Base-by-base conservation (phyloP, 2,113 vertebrate genomes). In the Festucalex cinctus region DNA sequence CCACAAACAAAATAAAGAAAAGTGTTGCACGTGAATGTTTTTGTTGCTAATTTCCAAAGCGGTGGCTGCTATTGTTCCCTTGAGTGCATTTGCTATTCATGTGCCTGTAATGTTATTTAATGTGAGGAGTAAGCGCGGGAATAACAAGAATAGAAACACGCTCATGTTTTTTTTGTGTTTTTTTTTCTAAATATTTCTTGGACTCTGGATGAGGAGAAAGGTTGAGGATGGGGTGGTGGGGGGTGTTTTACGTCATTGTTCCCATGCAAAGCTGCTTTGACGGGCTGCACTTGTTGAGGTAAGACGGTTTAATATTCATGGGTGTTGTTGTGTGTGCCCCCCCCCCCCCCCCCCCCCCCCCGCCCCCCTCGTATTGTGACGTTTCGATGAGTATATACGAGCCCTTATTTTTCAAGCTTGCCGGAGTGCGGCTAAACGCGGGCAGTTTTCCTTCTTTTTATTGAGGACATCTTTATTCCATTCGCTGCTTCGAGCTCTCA, bases 291-390 rank as follows among this genome's bases (percentile, higher is more conserved):
- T 88, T 88, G 85, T 89, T 83, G 83, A 86, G 78, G 85, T 86
- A 87, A 85, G 84, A 81, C 89, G 92, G 91, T 93, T 97, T 96
- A 96, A 96, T 97, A 98, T 97, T 98, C 96, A 98, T 98, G 94
- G 94, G 71, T 93, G 93, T 95, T 95, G 94, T 41, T 65, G 28
- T 65, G 44, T 91, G 93, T 93, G 91, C 73, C 83, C 75, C 76
- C 91, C 63, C 44, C 36, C 69, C 6, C 35, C 48, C 2, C 19
- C 35, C 35, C 0, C 51, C 51, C 37, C n/a, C n/a, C 51, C 35
- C 48, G 6, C 6, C 51, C 26, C 8, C 67, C 57, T 69, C 85
- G 93, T 89, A 96, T 95, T 92, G 93, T 94, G 70, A 93, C 94
- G 93, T 95, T 94, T 91, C 88, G 88, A 90, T 91, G 90, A 93